Conservation (phyloP, 64 coral and sea anemone species). For the Stylophora pistillata region DNA sequence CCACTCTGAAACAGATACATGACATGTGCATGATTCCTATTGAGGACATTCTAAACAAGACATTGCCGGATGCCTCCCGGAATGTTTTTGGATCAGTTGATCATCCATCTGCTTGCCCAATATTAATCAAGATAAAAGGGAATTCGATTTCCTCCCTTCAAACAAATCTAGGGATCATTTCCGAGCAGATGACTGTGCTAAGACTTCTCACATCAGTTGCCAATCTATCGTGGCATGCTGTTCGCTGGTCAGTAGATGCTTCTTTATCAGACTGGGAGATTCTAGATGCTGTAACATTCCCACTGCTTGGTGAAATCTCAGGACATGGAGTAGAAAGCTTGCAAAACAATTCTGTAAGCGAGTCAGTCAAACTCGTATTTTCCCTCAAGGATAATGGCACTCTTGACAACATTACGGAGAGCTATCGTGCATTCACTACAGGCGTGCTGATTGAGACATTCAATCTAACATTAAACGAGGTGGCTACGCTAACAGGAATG, state of each 20-base stretch:
- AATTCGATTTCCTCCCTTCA: constrained; percentile 42
- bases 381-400: constrained; percentile 23
- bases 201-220: constrained; percentile 22
- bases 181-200: constrained; percentile 39
- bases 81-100: constrained; percentile 36
- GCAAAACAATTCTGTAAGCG: constrained; percentile 36
- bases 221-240: constrained; percentile 44
- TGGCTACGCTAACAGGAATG: constrained; percentile 15
- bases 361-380: constrained; percentile 28
- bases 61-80: constrained; percentile 33
- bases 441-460: constrained; percentile 23
- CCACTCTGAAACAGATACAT: constrained; percentile 58
- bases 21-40: constrained; percentile 43
- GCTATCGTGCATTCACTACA: constrained; percentile 5
- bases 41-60: constrained; percentile 1
- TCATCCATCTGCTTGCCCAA: constrained; percentile 19
- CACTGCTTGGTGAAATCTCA: constrained; percentile 34
- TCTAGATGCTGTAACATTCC: constrained; percentile 48
- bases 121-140: constrained; percentile 62
- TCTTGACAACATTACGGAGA: constrained; percentile 11
- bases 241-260: not conserved
- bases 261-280: constrained; percentile 71
- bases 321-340: constrained; percentile 1
- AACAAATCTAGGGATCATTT: not conserved
- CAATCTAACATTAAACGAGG: constrained; percentile 47